A percentile compares a stretch with the other conserved stretches of the same genome.
phyloP scores from a whole-genome alignment of 2,888 invertebrate genomes.

The Lepas anatifera region DNA sequence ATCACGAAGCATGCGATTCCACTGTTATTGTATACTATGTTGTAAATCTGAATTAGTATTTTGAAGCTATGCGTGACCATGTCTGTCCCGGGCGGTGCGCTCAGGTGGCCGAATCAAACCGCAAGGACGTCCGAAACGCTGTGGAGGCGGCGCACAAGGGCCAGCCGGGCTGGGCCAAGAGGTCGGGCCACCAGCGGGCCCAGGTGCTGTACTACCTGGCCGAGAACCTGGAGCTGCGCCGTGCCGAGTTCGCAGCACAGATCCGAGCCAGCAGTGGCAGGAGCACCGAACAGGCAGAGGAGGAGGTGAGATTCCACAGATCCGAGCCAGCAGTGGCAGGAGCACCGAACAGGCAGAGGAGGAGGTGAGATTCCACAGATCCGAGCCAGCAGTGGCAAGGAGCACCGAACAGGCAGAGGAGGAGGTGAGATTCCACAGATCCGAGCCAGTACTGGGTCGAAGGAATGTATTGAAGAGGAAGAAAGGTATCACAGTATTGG shows the following conservation, averaged over 20 bases:
- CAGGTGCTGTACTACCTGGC: slow-evolving; percentile 38
- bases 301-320: slow-evolving; percentile 24
- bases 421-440: slow-evolving; percentile 27
- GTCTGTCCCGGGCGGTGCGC: slow-evolving; percentile 32
- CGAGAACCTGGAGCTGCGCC: slow-evolving; percentile 34
- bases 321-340: slow-evolving; percentile 26
- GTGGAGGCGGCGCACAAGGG: slow-evolving; percentile 40
- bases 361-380: slow-evolving; percentile 27
- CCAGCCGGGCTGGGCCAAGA: slow-evolving; percentile 28
- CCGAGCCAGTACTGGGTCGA: slow-evolving; percentile 20
- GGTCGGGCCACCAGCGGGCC: slow-evolving; percentile 35
- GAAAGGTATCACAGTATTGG: slow-evolving; percentile 22
- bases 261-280: slow-evolving; percentile 26
- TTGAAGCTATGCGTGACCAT: too few relatives aligned
- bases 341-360: slow-evolving; percentile 17
- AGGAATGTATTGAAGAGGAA: slow-evolving; percentile 19
- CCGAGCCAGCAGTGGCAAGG: slow-evolving; percentile 21
- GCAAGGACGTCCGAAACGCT: slow-evolving; percentile 39
- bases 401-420: slow-evolving; percentile 17
- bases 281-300: slow-evolving; percentile 17
- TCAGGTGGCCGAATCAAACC: slow-evolving; percentile 15
- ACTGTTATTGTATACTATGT: too few relatives aligned
- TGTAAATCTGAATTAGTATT: too few relatives aligned
- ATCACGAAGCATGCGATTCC: too few relatives aligned
- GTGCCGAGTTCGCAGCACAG: slow-evolving; percentile 31